Evolutionary conservation across 2,888 invertebrate genomes (phyloP).

Genomic region (Eugnorisma glareosa): DNA sequence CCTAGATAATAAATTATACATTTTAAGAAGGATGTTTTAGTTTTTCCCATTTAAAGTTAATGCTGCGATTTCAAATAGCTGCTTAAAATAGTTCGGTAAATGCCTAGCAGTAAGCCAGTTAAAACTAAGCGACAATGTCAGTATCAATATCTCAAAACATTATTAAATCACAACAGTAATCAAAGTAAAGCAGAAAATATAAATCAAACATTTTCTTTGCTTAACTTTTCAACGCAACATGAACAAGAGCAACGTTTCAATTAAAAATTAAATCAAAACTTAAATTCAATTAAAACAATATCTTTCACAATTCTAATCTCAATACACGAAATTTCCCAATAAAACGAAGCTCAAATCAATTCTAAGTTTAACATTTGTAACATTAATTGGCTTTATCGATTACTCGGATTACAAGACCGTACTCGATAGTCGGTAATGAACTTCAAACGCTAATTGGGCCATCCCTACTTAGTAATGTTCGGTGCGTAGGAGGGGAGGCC

Average conservation of each 20-base stretch:
- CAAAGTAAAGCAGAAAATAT: not conserved
- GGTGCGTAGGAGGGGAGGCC: constrained; percentile 58
- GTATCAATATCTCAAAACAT: not conserved
- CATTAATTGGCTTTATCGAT: constrained; percentile 61
- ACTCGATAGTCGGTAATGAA: constrained; percentile 62
- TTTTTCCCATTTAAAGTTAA: not conserved
- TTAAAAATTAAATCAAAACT: constrained; percentile 15
- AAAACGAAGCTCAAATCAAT: constrained; percentile 47
- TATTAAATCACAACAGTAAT: no score
- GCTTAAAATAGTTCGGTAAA: no score
- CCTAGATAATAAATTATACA: not conserved
- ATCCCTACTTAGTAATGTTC: constrained; percentile 62
- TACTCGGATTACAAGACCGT: constrained; percentile 54
- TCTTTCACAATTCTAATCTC: constrained; percentile 31
- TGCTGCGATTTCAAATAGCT: not conserved
- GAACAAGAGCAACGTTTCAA: not conserved
- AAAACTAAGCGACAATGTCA: not conserved
- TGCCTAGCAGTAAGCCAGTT: not conserved
- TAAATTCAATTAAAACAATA: constrained; percentile 15
- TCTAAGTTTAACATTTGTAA: constrained; percentile 55
- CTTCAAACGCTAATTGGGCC: constrained; percentile 66
- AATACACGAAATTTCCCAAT: constrained; percentile 28
- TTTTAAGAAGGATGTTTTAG: not conserved
- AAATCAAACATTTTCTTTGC: not conserved
- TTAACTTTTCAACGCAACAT: not conserved